A percentile compares a stretch with the other conserved stretches of the same genome.
Conservation (phyloP, 2,888 invertebrate species). For the Endomychus coccineus region DNA sequence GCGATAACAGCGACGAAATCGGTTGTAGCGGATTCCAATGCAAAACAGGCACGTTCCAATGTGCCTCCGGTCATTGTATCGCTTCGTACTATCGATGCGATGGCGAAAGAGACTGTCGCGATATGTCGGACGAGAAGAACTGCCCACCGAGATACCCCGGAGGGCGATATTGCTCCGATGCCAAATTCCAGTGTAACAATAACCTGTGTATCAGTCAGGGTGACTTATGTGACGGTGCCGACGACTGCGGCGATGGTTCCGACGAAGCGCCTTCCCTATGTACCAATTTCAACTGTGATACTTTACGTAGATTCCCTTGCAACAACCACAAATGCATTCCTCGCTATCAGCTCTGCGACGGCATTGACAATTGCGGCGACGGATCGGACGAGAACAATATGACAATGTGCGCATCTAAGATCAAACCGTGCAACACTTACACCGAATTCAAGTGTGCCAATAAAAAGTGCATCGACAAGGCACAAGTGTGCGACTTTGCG, state of each 20-base stretch:
- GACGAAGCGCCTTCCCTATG: conserved; percentile 79
- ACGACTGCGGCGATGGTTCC: conserved; percentile 87
- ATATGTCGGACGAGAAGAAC: conserved; percentile 82
- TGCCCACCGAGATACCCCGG: conserved; percentile 85
- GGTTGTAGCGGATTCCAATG: conserved; percentile 78
- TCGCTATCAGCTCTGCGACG: conserved; percentile 82
- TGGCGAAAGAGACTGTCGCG: conserved; percentile 81
- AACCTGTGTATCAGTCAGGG: conserved; percentile 84
- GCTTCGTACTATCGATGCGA: conserved; percentile 83
- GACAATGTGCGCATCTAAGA: conserved; percentile 73
- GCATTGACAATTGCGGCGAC: conserved; percentile 88
- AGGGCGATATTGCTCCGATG: conserved; percentile 80
- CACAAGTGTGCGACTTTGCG: conserved; percentile 77
- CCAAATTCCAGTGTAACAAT: conserved; percentile 86
- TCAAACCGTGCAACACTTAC: conserved; percentile 67
- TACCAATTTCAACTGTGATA: conserved; percentile 79
- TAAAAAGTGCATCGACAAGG: conserved; percentile 71
- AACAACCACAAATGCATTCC: conserved; percentile 82
- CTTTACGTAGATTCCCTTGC: conserved; percentile 80
- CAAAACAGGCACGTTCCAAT: conserved; percentile 87
- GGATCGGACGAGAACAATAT: conserved; percentile 94
- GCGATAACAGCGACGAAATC: conserved; percentile 86
- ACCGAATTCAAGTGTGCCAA: conserved; percentile 85
- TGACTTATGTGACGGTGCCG: conserved; percentile 87
- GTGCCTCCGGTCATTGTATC: conserved; percentile 87